A percentile compares a stretch with the other conserved stretches of the same genome.
These are phyloP conservation scores for Coryphaenoides rupestris DNA, from an alignment of 2,113 vertebrate genomes.

Conservation along the genomic window DNA sequence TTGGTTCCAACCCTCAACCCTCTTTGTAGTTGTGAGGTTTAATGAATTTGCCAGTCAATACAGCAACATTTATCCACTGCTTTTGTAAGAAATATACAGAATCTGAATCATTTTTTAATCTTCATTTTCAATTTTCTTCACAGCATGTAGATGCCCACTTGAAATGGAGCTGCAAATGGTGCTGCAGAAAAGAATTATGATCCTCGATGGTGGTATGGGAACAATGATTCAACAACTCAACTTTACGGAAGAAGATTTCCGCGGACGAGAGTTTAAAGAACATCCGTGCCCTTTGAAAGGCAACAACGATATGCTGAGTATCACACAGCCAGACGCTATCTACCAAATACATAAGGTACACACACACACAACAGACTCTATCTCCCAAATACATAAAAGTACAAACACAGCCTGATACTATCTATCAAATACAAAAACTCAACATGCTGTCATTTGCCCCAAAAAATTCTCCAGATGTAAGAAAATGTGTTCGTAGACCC, in stretches of 20 bases:
- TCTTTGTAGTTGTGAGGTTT: no score
- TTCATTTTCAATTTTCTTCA: neutral
- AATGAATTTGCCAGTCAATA: neutral
- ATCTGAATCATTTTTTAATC: neutral
- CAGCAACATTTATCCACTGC: neutral
- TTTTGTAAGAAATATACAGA: neutral
- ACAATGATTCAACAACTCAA: conserved; percentile 90
- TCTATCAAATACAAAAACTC: conserved; percentile 73
- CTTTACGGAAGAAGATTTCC: conserved; percentile 83
- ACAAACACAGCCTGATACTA: conserved; percentile 79
- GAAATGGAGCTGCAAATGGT: conserved; percentile 76
- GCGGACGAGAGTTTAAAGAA: conserved; percentile 83
- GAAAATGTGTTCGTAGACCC: no score
- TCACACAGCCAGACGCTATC: conserved; percentile 85
- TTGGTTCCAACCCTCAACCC: no score
- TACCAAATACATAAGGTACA: conserved; percentile 90
- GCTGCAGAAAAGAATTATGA: conserved; percentile 84
- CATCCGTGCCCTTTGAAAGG: conserved; percentile 84
- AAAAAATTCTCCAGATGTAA: no score
- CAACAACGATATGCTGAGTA: conserved; percentile 93
- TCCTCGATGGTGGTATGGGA: conserved; percentile 96
- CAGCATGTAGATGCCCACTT: conserved; percentile 40
- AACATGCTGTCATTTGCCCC: no score
- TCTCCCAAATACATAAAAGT: no score
- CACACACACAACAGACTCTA: no score